A percentile compares a stretch with the other conserved stretches of the same genome.
These are phyloP conservation scores for Labroides dimidiatus DNA, from an alignment of 2,797 vertebrate species.

Conservation along the genomic window DNA sequence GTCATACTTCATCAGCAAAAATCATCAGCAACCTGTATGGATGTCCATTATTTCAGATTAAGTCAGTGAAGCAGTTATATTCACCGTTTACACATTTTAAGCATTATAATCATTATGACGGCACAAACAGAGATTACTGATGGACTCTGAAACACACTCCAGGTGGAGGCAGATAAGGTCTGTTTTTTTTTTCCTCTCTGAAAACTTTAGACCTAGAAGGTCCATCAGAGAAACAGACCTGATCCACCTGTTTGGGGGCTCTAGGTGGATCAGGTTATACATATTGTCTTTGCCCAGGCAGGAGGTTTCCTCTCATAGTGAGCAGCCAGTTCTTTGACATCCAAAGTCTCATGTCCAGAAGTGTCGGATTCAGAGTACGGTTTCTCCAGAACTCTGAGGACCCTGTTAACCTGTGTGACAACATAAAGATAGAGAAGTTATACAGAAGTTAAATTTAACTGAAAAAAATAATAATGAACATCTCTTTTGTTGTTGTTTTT, in stretches of 20 bases:
- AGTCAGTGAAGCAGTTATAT: not conserved
- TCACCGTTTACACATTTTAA: not conserved
- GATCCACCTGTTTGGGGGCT: constrained; percentile 29
- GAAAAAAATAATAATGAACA: no score
- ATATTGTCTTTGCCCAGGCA: constrained; percentile 86
- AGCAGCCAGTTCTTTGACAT: not conserved
- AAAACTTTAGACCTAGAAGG: not conserved
- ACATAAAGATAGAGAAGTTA: not conserved
- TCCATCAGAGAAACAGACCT: constrained; percentile 14
- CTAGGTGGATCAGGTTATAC: constrained; percentile 92
- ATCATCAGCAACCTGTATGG: not conserved
- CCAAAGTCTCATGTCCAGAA: constrained; percentile 27
- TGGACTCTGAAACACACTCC: constrained; percentile 44
- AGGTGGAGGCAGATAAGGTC: constrained; percentile 24
- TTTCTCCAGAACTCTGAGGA: constrained; percentile 86
- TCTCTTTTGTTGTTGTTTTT: no score
- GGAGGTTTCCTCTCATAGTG: constrained; percentile 87
- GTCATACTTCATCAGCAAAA: constrained; percentile 63
- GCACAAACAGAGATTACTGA: constrained; percentile 6
- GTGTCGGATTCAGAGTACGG: constrained; percentile 77
- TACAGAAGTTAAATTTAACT: not conserved
- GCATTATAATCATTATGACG: not conserved
- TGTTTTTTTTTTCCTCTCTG: constrained; percentile 12
- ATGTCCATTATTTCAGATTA: not conserved
- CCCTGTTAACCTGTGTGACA: constrained; percentile 80